Base-by-base conservation (phyloP, 1,140 invertebrate species). In the Drosophila kikkawai region DNA sequence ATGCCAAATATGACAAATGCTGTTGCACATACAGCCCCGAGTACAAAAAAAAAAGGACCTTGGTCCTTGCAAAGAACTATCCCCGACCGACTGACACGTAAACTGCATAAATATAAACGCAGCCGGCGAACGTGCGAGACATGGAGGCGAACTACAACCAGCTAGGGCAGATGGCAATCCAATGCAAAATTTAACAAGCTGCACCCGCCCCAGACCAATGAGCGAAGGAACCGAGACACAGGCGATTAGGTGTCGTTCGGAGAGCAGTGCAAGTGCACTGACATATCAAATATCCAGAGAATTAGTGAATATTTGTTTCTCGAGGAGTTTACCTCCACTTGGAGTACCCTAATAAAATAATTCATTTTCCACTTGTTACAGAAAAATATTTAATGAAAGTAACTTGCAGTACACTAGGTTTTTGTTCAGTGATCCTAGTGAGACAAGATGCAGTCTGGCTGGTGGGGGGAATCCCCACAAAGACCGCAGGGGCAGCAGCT, bases 1-100 rank as follows among this genome's bases (percentile, higher is more conserved):
- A 85, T 90, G 86, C 82, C 85, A 90, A 90, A 90, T 90, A 88
- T 88, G 86, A 90, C 85, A 90, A 91, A 90, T 90, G 85, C 61
- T 69, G 74, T 59, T 65, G 39, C 67, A 81, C 76, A 77, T 53
- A 68, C 61, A 79, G 53, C 59, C 37, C 13, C 36, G 39, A 55
- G 44, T 41, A 47, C n/a, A 56, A 56, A 48, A 37, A 56, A 48
- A 37, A 47, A 55, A 37, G 32, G 9, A 22, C 26, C 42, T 53
- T 19, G 29, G 26, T 65, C n/a, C 29, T 37, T n/a, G 19, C 26
- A 50, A 55, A 26, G 26, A 63, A 64, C 39, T 48, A 53, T 37
- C 55, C 67, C 48, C 45, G 53, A 60, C 64, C 75, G 65, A 50
- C 85, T 90, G 71, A 85, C 85, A 90, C 85, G 85, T 90, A 90